phyloP scores from a whole-genome alignment of 2,113 vertebrate genomes.

The Nibea albiflora region DNA sequence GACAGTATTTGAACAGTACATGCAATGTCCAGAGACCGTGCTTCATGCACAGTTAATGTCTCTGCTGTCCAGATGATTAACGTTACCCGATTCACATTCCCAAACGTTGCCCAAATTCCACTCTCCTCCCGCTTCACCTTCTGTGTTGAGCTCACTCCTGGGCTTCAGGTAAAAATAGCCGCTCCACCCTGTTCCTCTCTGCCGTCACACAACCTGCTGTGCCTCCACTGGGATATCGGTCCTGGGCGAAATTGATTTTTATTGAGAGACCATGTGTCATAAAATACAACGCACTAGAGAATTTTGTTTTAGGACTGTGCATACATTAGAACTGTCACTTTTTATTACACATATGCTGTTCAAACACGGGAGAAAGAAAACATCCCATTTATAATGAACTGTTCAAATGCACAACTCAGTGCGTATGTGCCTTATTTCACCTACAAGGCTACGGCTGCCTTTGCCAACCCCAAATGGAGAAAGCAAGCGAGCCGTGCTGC shows the following conservation, averaged over 20 bases:
- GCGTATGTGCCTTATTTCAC: background rate
- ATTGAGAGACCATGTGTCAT: conserved; percentile 36
- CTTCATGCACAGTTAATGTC: conserved; percentile 84
- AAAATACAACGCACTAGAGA: conserved; percentile 11
- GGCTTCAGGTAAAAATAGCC: conserved; percentile 82
- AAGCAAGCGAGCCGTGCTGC: background rate
- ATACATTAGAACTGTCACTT: background rate
- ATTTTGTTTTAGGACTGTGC: conserved; percentile 8
- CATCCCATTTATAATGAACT: background rate
- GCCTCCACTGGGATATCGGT: conserved; percentile 56
- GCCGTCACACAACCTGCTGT: conserved; percentile 52
- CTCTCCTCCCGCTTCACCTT: conserved; percentile 77
- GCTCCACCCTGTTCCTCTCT: conserved; percentile 67
- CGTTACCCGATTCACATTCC: conserved; percentile 75
- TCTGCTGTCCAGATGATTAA: conserved; percentile 84
- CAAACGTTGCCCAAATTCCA: conserved; percentile 74
- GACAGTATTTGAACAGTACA: conserved; percentile 65
- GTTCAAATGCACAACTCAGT: background rate
- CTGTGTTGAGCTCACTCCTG: conserved; percentile 75
- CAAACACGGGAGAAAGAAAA: background rate
- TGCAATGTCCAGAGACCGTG: conserved; percentile 76
- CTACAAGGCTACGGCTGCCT: background rate
- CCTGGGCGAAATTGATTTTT: conserved; percentile 45
- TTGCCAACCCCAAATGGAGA: background rate
- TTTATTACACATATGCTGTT: background rate